A percentile compares a stretch with the other conserved stretches of the same genome.
phyloP scores from a whole-genome alignment of 2,888 invertebrate genomes.

The Cephonodes hylas region DNA sequence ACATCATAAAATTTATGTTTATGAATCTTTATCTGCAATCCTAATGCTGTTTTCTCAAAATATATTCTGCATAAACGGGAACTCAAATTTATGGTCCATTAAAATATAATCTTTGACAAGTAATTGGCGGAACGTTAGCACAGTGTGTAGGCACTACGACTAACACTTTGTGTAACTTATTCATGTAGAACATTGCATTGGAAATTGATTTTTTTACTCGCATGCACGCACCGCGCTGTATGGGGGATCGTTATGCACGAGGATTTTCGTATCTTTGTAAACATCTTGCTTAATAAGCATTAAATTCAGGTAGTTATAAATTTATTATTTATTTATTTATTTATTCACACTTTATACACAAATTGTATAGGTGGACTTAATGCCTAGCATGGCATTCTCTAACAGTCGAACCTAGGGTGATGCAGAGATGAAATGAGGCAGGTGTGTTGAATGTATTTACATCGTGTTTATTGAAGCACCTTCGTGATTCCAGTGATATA shows the following conservation, averaged over 20 bases:
- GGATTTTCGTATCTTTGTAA: not conserved
- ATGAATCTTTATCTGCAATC: too few relatives aligned
- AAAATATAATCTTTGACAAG: not conserved
- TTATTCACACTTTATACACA: too few relatives aligned
- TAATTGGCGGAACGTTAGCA: not conserved
- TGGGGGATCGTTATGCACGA: not conserved
- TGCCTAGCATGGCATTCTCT: too few relatives aligned
- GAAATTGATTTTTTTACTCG: constrained; percentile 8
- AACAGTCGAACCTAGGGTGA: too few relatives aligned
- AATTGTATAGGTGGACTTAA: too few relatives aligned
- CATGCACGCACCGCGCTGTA: constrained; percentile 5
- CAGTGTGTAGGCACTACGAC: not conserved
- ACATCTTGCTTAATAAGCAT: constrained; percentile 1
- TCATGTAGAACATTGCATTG: constrained; percentile 26
- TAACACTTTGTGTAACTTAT: constrained; percentile 15
- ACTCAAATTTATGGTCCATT: not conserved
- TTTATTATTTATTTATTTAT: too few relatives aligned
- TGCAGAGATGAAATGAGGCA: too few relatives aligned
- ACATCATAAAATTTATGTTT: too few relatives aligned
- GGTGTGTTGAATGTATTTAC: too few relatives aligned
- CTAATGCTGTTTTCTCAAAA: too few relatives aligned
- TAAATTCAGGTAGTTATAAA: not conserved
- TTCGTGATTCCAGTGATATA: not conserved
- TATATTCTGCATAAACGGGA: too few relatives aligned
- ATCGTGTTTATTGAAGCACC: not conserved